phyloP scores from a whole-genome alignment of 2,113 vertebrate species.

The Budorcas taxicolor region DNA sequence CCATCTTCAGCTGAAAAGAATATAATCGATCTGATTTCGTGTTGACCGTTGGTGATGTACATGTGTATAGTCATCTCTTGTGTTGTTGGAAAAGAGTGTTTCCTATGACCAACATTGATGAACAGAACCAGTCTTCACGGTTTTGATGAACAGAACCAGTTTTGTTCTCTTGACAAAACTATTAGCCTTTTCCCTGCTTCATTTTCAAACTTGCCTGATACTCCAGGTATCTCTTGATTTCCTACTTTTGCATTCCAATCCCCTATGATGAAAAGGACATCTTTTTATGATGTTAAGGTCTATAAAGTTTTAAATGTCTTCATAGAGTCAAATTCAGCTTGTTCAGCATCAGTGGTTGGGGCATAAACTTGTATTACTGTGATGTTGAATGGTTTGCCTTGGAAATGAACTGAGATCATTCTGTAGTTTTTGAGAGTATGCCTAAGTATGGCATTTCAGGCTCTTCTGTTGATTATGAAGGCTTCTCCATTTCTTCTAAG shows the following conservation, averaged over 20 bases:
- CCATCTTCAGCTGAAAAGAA: not conserved
- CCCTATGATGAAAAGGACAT: not conserved
- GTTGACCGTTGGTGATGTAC: not conserved
- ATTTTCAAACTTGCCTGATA: not conserved
- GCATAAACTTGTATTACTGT: not conserved
- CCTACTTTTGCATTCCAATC: not conserved
- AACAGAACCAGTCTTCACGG: not conserved
- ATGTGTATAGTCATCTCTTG: not conserved
- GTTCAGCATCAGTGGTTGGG: not conserved
- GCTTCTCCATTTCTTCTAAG: not conserved
- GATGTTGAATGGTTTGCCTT: not conserved
- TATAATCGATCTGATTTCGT: not conserved
- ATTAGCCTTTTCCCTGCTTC: not conserved
- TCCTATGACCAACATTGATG: not conserved
- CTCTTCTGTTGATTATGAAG: not conserved
- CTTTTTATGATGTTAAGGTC: not conserved
- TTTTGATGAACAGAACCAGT: not conserved
- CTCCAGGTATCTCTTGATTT: not conserved
- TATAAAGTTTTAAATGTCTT: not conserved
- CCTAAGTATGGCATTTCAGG: not conserved
- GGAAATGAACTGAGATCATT: not conserved
- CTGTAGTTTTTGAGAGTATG: not conserved
- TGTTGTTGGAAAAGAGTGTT: not conserved
- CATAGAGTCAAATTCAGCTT: not conserved
- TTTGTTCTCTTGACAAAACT: not conserved